Evolutionary conservation across 2,888 invertebrate species (phyloP).

Genomic region (Microplitis manilae): DNA sequence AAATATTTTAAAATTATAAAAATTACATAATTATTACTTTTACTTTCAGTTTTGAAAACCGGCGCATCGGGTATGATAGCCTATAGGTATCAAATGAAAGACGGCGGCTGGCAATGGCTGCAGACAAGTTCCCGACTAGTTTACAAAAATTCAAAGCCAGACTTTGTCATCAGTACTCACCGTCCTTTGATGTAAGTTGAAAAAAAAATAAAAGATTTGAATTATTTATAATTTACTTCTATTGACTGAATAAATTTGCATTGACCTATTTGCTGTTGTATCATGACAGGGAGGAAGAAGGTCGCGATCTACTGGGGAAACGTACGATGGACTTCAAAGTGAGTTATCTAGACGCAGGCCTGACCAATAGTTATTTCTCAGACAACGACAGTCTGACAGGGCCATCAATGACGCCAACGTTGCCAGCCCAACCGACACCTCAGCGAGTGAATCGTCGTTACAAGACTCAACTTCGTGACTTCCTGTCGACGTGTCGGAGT

Average conservation of each 20-base stretch:
- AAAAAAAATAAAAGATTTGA: neutral
- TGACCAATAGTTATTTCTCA: slow-evolving; percentile 92
- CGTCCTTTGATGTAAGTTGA: slow-evolving; percentile 93
- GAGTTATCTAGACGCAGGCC: slow-evolving; percentile 94
- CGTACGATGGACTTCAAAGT: slow-evolving; percentile 99
- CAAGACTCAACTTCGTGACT: slow-evolving; percentile 94
- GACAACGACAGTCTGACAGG: slow-evolving; percentile 84
- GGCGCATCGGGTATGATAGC: slow-evolving; percentile 99
- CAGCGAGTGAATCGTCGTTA: slow-evolving; percentile 87
- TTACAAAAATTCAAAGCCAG: slow-evolving; percentile 99
- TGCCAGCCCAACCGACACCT: slow-evolving; percentile 77
- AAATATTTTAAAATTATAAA: slow-evolving; percentile 11
- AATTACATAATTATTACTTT: slow-evolving; percentile 31
- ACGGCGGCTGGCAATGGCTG: slow-evolving; percentile 97
- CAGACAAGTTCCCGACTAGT: slow-evolving; percentile 97
- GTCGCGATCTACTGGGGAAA: slow-evolving; percentile 95
- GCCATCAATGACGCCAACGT: slow-evolving; percentile 74
- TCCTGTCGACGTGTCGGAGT: slow-evolving; percentile 91
- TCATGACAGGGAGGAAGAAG: slow-evolving; percentile 93
- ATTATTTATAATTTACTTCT: too few species aligned
- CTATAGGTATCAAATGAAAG: slow-evolving; percentile 96
- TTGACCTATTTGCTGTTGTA: neutral
- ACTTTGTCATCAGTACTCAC: slow-evolving; percentile 99
- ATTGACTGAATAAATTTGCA: neutral
- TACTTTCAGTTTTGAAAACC: slow-evolving; percentile 90